Percentiles rank a stretch among this genome's conserved stretches.
phyloP scores from a whole-genome alignment of 2,888 invertebrate species.

The Daptonema setosum region DNA sequence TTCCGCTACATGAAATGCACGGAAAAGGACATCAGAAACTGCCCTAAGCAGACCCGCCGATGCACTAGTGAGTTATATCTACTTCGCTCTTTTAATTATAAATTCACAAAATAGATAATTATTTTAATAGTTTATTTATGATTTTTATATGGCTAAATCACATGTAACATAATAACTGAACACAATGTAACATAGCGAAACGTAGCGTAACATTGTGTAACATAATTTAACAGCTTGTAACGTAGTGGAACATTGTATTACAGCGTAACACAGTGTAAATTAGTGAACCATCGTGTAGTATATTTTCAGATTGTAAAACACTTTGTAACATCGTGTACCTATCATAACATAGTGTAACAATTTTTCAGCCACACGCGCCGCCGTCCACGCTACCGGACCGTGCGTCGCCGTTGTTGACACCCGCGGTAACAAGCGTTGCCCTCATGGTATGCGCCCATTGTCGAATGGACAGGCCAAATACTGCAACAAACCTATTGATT shows the following conservation, averaged over 20 bases:
- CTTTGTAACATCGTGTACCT: no score
- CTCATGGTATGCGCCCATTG: conserved; percentile 10
- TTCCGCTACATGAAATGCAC: conserved; percentile 14
- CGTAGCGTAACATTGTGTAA: no score
- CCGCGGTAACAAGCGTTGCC: conserved; percentile 12
- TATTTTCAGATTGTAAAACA: no score
- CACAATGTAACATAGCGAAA: background rate
- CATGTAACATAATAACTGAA: background rate
- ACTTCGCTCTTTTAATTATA: no score
- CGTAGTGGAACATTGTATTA: no score
- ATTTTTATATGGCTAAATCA: background rate
- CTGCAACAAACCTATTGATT: conserved; percentile 13
- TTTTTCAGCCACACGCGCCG: no score
- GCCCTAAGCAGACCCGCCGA: conserved; percentile 13
- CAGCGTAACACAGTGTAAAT: no score
- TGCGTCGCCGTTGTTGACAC: conserved; percentile 13
- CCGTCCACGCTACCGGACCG: conserved; percentile 1
- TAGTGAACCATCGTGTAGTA: no score
- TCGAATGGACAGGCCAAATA: conserved; percentile 9
- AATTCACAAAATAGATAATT: background rate
- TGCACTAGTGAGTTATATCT: conserved; percentile 11
- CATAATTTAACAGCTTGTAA: no score
- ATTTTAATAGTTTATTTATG: background rate
- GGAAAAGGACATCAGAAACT: conserved; percentile 14
- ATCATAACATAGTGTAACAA: no score